phyloP scores from a whole-genome alignment of 1,140 invertebrate genomes.

The Potamilus streckersoni region DNA sequence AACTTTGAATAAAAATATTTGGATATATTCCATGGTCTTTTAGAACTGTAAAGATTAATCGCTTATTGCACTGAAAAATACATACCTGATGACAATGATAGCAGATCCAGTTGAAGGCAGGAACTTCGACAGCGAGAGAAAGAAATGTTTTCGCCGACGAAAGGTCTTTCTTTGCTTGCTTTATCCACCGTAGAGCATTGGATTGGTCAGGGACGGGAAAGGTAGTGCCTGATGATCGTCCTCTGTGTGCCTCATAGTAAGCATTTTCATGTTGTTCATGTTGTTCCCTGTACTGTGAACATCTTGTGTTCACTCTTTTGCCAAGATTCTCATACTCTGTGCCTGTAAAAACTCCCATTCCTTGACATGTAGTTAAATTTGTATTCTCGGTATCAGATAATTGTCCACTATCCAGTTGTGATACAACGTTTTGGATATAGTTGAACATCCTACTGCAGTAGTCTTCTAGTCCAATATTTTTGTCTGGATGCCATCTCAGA shows the following conservation, averaged over 20 bases:
- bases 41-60: too few relatives aligned
- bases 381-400: conserved; percentile 9
- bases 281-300: background rate
- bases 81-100: conserved; percentile 51
- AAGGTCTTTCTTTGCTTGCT: conserved; percentile 49
- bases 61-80: background rate
- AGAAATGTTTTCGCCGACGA: conserved; percentile 35
- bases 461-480: conserved; percentile 53
- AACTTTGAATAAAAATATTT: too few relatives aligned
- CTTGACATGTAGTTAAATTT: conserved; percentile 8
- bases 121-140: conserved; percentile 17
- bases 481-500: conserved; percentile 64
- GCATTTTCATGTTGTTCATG: conserved; percentile 12
- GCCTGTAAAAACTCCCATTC: background rate
- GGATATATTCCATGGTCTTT: too few relatives aligned
- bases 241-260: conserved; percentile 2
- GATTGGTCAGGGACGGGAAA: conserved; percentile 29
- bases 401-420: conserved; percentile 37
- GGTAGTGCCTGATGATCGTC: background rate
- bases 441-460: conserved; percentile 51
- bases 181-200: conserved; percentile 41
- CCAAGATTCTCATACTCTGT: background rate
- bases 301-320: conserved; percentile 1
- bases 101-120: conserved; percentile 48
- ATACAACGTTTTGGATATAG: conserved; percentile 34